Evolutionary conservation across 2,888 invertebrate genomes (phyloP), one percentile per base, ranked within the genome.

Genomic region (Eurois occulta): DNA sequence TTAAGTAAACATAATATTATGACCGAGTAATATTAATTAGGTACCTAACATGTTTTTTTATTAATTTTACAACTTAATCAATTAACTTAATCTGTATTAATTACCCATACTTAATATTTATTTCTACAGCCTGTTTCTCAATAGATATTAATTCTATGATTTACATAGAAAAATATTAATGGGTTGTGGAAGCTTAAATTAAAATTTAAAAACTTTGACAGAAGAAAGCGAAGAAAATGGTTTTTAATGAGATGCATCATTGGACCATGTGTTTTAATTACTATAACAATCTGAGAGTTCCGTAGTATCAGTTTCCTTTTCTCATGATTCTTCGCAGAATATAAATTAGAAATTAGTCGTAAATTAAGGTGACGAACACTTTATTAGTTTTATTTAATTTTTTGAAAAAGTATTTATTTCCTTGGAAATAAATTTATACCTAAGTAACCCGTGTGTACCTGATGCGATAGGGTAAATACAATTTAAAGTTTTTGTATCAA

Each of bases 231-330:
- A 79, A 75, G 55, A 85, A 77, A 89, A 84, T 84, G 83, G 72
- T 75, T 70, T 77, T 72, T 72, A 87, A 89, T 84, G 69, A 75
- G 83, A 75, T 72, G 88, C 87, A 84, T 86, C 87, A 90, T 88
- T 81, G 87, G 80, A 86, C 70, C 71, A 72, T 68, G 81, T 58
- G 69, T 78, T 78, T 80, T 80, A 73, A 74, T 77, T 72, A 74
- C 46, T 80, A 21, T 32, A 66, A 58, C 35, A 55, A 58, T 70
- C 38, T 43, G 58, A 35, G 41, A 60, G 43, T 58, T 67, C 38
- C 48, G 58, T 72, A 24, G 11, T 32, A 32, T 46, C 58, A 35
- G 28, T 65, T 38, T 38, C 62, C 21, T 43, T 72, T 84, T 79
- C 65, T 60, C 70, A 76, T 67, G 58, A 67, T 58, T 64, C 55